These are phyloP conservation scores for Jordanella pulchra DNA, from an alignment of 2,797 vertebrate genomes.

Conservation along the genomic window DNA sequence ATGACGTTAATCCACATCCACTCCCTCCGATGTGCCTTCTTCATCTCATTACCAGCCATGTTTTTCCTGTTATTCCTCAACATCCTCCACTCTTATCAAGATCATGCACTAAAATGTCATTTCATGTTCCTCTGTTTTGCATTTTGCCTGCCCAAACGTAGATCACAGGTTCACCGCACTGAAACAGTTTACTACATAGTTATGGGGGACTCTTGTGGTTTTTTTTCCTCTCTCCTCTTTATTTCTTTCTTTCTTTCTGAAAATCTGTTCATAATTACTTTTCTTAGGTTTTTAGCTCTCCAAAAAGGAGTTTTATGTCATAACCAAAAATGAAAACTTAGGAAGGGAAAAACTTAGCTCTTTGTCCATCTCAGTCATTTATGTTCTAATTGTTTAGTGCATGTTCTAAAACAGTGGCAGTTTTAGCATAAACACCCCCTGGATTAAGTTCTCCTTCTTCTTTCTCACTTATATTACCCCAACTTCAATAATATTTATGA, in stretches of 20 bases:
- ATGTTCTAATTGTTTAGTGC: neutral
- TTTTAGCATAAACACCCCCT: neutral
- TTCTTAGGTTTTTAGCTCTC: conserved; percentile 21
- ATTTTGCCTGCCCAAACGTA: conserved; percentile 61
- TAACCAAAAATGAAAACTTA: neutral
- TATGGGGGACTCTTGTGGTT: conserved; percentile 47
- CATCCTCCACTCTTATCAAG: conserved; percentile 76
- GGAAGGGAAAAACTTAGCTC: neutral
- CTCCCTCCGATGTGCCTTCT: conserved; percentile 66
- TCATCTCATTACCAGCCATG: conserved; percentile 77
- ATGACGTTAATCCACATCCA: conserved; percentile 76
- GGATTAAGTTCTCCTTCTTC: neutral
- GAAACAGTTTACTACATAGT: conserved; percentile 71
- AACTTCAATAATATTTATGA: neutral
- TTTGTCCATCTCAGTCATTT: neutral
- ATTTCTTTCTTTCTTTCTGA: conserved; percentile 35
- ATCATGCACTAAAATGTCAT: conserved; percentile 73
- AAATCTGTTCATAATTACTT: conserved; percentile 56
- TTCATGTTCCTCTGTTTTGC: conserved; percentile 62
- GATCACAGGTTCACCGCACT: conserved; percentile 66
- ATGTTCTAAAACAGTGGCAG: conserved; percentile 1
- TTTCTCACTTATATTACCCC: neutral
- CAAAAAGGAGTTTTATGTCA: neutral
- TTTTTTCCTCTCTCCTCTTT: conserved; percentile 14
- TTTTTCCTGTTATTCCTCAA: conserved; percentile 77